Evolutionary conservation across 1,140 invertebrate genomes (phyloP).

Genomic region (Acromyrmex echinatior): DNA sequence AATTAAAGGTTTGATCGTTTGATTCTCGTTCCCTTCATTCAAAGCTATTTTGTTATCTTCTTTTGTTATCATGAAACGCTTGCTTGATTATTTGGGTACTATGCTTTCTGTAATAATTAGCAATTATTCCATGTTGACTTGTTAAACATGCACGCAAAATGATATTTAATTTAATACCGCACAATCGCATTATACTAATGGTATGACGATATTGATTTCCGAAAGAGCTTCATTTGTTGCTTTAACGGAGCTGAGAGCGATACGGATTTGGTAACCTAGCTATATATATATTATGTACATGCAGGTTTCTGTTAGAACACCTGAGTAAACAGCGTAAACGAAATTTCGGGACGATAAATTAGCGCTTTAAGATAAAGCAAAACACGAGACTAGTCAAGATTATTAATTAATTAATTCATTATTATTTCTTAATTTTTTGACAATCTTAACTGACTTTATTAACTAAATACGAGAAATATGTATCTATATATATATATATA

Average conservation of each 20-base stretch:
- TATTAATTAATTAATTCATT: slow-evolving; percentile 19
- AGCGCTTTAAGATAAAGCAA: slow-evolving; percentile 50
- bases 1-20: neutral
- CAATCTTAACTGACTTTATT: neutral
- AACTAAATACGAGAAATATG: neutral
- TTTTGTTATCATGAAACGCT: neutral
- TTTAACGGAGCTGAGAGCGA: slow-evolving; percentile 28
- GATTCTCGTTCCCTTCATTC: neutral
- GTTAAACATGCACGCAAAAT: slow-evolving; percentile 34
- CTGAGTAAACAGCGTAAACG: slow-evolving; percentile 51
- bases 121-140: slow-evolving; percentile 53
- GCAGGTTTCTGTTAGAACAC: slow-evolving; percentile 51
- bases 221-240: slow-evolving; percentile 59
- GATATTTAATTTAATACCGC: slow-evolving; percentile 59
- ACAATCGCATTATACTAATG: slow-evolving; percentile 57
- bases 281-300: slow-evolving; percentile 42
- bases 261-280: slow-evolving; percentile 42
- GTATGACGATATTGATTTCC: slow-evolving; percentile 57
- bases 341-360: slow-evolving; percentile 64
- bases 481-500: neutral
- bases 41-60: neutral
- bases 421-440: neutral
- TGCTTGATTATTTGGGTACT: slow-evolving; percentile 23
- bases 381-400: neutral
- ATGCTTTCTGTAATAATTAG: slow-evolving; percentile 38